Evolutionary conservation across 2,113 vertebrate genomes (phyloP), one percentile per base, ranked within the genome.

Genomic region (Clinocottus analis): DNA sequence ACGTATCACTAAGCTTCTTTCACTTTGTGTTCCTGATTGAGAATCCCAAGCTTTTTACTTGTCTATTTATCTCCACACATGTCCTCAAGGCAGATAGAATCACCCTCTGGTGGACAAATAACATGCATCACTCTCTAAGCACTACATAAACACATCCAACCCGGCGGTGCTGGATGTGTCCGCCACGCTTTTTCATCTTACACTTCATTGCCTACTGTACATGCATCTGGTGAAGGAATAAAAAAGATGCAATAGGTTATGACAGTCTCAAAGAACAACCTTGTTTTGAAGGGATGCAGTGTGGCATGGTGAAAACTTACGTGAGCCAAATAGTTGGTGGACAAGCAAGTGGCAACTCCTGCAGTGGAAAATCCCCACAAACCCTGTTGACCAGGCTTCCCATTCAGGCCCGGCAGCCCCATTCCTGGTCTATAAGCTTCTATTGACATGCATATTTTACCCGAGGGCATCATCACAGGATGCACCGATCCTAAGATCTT

Each of bases 371-470:
- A 75, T 80, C 63, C 49, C 75, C 47, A n/a, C 33, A 74, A 69
- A 66, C 31, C 41, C 60, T 29, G 16, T 19, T 13, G 66, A 53
- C 31, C 63, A 39, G 23, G 61, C n/a, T 55, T 72, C 55, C 72
- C n/a, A 47, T 68, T 64, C 64, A 63, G 58, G 31, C 68, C 31
- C 58, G 35, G 76, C 19, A 62, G 25, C 11, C 17, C 14, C 63
- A 45, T 23, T 43, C 33, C 37, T 56, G 2, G 1, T 62, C 59
- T 59, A 3, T 49, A 76, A 25, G 17, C 16, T 41, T 53, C 67
- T 62, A 51, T 77, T 89, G 69, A 76, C 43, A 79, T 86, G 75
- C n/a, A 73, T 31, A 72, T 66, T 37, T 3, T 14, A 51, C 33
- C 64, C 17, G 47, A 60, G 72, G 69, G 64, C 73, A 25, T 73